Evolutionary conservation across 2,113 vertebrate genomes (phyloP).

Genomic region (Melanerpes aurifrons): DNA sequence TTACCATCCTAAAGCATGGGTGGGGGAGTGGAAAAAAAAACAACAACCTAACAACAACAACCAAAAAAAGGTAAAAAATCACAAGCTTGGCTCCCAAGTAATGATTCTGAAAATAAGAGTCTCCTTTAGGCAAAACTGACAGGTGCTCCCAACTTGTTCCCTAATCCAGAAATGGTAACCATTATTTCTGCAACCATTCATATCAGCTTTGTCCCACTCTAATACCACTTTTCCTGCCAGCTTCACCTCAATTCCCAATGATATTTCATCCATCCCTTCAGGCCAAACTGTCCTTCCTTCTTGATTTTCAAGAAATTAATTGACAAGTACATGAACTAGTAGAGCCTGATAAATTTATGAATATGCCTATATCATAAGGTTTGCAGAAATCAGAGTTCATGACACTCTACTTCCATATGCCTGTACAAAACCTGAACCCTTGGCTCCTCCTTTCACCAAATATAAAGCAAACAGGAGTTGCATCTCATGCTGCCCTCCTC

Average conservation of each 20-base stretch:
- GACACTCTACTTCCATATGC: not conserved
- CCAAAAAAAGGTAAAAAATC: not conserved
- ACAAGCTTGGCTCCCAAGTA: not conserved
- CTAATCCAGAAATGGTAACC: not conserved
- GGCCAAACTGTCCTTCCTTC: not conserved
- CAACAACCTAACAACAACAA: not conserved
- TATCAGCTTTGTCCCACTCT: not conserved
- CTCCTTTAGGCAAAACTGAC: not conserved
- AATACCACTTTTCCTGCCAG: not conserved
- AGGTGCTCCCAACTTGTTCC: not conserved
- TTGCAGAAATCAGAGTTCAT: not conserved
- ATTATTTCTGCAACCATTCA: not conserved
- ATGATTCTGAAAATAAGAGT: not conserved
- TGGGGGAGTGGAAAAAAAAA: not conserved
- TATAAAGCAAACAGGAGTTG: not conserved
- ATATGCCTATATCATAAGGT: not conserved
- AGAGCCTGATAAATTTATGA: not conserved
- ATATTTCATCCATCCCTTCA: not conserved
- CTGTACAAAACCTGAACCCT: not conserved
- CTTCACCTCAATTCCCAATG: not conserved
- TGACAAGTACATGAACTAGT: not conserved
- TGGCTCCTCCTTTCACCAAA: not conserved
- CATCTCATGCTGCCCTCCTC: not conserved
- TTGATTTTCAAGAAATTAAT: not conserved
- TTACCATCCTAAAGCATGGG: not conserved